A percentile compares a stretch with the other conserved stretches of the same genome.
phyloP scores from a whole-genome alignment of 2,888 invertebrate species.

The Myathropa florea region DNA sequence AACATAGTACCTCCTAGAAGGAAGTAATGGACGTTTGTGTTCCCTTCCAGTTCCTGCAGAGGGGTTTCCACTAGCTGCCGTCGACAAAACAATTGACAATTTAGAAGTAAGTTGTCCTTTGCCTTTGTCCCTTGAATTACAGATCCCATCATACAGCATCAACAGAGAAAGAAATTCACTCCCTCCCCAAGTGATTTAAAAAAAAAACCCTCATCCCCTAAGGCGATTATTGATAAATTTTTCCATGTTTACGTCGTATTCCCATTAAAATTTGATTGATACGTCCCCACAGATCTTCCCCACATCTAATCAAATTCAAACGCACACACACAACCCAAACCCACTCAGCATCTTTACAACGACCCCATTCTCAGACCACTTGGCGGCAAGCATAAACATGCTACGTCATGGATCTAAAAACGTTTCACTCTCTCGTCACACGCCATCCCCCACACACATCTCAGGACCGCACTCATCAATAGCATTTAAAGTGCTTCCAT shows the following conservation, averaged over 20 bases:
- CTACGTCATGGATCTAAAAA: slow-evolving; percentile 29
- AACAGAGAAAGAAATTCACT: not conserved
- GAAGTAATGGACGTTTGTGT: too few relatives aligned
- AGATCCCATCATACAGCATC: not conserved
- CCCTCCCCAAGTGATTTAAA: not conserved
- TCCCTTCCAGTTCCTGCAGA: too few relatives aligned
- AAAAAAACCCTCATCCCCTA: not conserved
- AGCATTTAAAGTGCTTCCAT: slow-evolving; percentile 37
- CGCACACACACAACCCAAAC: not conserved
- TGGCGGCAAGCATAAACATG: slow-evolving; percentile 10
- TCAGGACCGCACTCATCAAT: slow-evolving; percentile 10
- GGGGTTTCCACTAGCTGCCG: too few relatives aligned
- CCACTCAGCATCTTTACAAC: not conserved
- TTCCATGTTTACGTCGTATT: not conserved
- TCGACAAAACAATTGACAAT: too few relatives aligned
- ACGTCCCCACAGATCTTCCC: not conserved
- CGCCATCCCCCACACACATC: not conserved
- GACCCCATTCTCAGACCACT: slow-evolving; percentile 7
- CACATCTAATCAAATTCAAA: not conserved
- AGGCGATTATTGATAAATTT: not conserved
- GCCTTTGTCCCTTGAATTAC: too few relatives aligned
- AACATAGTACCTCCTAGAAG: too few relatives aligned
- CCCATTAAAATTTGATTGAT: not conserved
- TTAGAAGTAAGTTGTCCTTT: too few relatives aligned
- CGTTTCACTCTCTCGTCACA: not conserved